These are phyloP conservation scores for Corythornis madagascariensis DNA, from an alignment of 2,113 vertebrate genomes.

Conservation along the genomic window DNA sequence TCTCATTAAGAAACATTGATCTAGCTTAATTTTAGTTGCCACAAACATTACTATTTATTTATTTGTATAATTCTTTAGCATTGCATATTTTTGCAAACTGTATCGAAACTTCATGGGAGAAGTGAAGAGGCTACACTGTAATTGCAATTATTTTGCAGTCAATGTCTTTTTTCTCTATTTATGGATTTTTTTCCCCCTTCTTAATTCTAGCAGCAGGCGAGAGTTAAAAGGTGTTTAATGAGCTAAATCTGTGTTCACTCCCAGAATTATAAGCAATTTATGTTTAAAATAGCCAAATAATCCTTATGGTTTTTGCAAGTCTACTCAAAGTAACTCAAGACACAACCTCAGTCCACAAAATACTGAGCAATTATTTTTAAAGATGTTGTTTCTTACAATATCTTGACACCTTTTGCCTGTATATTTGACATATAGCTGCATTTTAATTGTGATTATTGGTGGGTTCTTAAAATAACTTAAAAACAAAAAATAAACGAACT, in stretches of 20 bases:
- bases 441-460: background rate
- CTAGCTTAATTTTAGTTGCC: background rate
- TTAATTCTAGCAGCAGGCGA: slow-evolving; percentile 40
- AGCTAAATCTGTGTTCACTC: slow-evolving; percentile 23
- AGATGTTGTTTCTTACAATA: background rate
- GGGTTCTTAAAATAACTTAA: background rate
- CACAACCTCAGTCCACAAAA: background rate
- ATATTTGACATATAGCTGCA: background rate
- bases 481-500: no score
- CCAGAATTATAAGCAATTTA: background rate
- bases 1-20: background rate
- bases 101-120: background rate
- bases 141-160: slow-evolving; percentile 40
- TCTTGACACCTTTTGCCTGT: background rate
- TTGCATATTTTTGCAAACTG: background rate
- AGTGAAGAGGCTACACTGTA: background rate
- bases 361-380: background rate
- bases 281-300: slow-evolving; percentile 18
- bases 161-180: slow-evolving; percentile 1
- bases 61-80: slow-evolving; percentile 11
- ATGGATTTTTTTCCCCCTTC: background rate
- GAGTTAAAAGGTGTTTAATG: slow-evolving; percentile 55
- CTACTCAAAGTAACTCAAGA: background rate
- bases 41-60: background rate
- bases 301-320: background rate